These are phyloP conservation scores for Chelonoidis abingdonii DNA, from an alignment of 2,113 vertebrate species.

Conservation along the genomic window DNA sequence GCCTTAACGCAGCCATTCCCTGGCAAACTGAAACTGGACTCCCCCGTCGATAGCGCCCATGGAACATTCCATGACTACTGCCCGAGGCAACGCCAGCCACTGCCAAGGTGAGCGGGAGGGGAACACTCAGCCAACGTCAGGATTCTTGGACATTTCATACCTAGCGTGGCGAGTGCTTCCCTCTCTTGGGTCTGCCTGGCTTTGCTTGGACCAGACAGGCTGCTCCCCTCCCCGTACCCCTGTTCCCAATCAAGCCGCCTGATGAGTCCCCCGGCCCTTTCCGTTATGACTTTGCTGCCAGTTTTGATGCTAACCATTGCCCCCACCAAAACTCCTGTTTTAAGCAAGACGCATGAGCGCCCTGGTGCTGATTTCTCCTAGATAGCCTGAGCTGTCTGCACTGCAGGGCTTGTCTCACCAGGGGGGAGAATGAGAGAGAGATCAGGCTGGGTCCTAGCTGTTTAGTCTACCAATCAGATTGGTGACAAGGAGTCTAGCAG, in stretches of 20 bases:
- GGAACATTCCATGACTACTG: background rate
- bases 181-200: background rate
- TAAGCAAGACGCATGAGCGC: constrained; percentile 74
- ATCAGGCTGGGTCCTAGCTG: constrained; percentile 80
- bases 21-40: background rate
- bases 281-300: constrained; percentile 76
- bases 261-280: constrained; percentile 77
- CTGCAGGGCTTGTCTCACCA: constrained; percentile 67
- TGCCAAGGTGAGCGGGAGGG: background rate
- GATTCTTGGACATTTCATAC: background rate
- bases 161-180: background rate
- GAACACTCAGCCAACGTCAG: background rate
- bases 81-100: background rate
- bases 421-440: constrained; percentile 41
- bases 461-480: constrained; percentile 96
- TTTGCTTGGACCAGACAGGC: background rate
- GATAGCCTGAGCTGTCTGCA: constrained; percentile 63
- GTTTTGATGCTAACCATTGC: constrained; percentile 85
- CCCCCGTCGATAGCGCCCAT: background rate
- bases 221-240: background rate
- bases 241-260: constrained; percentile 41
- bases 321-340: constrained; percentile 41
- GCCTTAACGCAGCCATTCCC: background rate
- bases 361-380: constrained; percentile 56
- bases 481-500: constrained; percentile 91